Evolutionary conservation across 2,888 invertebrate genomes (phyloP).

Genomic region (Caenorhabditis uteleia): DNA sequence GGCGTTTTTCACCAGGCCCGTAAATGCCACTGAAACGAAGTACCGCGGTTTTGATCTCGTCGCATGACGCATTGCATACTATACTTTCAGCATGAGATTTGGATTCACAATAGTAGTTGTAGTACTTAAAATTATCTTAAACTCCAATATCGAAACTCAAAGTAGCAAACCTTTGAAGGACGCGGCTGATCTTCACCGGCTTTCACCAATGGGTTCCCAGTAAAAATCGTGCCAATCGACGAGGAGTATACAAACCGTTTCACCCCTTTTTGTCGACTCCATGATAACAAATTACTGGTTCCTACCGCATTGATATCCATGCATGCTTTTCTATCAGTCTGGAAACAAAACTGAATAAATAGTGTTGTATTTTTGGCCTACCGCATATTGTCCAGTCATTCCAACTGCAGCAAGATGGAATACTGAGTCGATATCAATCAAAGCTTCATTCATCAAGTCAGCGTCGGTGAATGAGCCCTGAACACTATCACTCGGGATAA

Average conservation of each 20-base stretch:
- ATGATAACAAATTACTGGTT: slow-evolving; percentile 15
- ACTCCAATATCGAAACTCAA: too few species aligned
- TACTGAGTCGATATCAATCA: slow-evolving; percentile 14
- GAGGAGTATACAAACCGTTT: slow-evolving; percentile 27
- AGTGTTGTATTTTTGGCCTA: not conserved
- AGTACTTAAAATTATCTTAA: slow-evolving; percentile 18
- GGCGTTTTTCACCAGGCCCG: slow-evolving; percentile 31
- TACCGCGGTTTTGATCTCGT: slow-evolving; percentile 8
- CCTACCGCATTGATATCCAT: slow-evolving; percentile 20
- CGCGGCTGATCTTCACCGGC: slow-evolving; percentile 1
- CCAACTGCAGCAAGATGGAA: slow-evolving; percentile 36
- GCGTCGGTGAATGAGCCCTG: slow-evolving; percentile 23
- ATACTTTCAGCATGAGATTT: slow-evolving; percentile 24
- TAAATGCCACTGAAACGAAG: slow-evolving; percentile 34
- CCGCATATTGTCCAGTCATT: slow-evolving; percentile 29
- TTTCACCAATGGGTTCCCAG: slow-evolving; percentile 12
- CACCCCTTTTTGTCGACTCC: slow-evolving; percentile 7
- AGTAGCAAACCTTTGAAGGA: slow-evolving; percentile 2
- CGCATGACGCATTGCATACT: slow-evolving; percentile 8
- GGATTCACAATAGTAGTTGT: slow-evolving; percentile 31
- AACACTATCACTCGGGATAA: not conserved
- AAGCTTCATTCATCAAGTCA: slow-evolving; percentile 4
- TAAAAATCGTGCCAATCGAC: slow-evolving; percentile 21
- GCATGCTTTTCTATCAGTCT: slow-evolving; percentile 18
- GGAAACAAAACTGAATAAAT: not conserved